Conservation (phyloP, 2,797 vertebrate species). For the Hippopotamyrus pictus region DNA sequence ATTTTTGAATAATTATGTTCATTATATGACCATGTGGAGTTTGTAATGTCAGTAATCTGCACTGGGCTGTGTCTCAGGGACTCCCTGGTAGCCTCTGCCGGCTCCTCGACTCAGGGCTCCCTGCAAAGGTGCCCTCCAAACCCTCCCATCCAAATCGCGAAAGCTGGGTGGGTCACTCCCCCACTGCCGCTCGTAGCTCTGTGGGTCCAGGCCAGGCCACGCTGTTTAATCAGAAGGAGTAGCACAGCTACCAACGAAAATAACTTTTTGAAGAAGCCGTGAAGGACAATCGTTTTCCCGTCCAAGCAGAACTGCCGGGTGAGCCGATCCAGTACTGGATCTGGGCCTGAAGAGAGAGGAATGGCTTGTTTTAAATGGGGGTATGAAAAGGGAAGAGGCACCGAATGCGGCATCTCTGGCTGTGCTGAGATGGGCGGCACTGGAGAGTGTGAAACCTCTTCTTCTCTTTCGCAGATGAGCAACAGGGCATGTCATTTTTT, state of each 20-base stretch:
- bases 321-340: not conserved
- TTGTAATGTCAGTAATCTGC: not conserved
- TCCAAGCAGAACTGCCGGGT: not conserved
- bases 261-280: not conserved
- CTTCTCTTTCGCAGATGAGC: not conserved
- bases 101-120: constrained; percentile 37
- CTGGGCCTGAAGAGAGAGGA: not conserved
- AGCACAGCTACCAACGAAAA: not conserved
- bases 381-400: not conserved
- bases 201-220: not conserved
- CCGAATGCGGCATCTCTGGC: not conserved
- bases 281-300: not conserved
- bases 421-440: not conserved
- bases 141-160: not conserved
- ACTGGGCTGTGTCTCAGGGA: not conserved
- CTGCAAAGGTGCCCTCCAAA: constrained; percentile 42
- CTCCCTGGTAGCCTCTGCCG: constrained; percentile 42
- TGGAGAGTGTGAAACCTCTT: not conserved
- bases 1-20: not conserved
- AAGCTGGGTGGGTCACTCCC: not conserved
- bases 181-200: not conserved
- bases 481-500: not conserved
- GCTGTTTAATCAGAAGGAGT: not conserved
- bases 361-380: not conserved
- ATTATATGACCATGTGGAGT: not conserved